Percentiles rank a stretch among this genome's conserved stretches.
Evolutionary conservation across 2,888 invertebrate genomes (phyloP).

Genomic region (Phortica magna): DNA sequence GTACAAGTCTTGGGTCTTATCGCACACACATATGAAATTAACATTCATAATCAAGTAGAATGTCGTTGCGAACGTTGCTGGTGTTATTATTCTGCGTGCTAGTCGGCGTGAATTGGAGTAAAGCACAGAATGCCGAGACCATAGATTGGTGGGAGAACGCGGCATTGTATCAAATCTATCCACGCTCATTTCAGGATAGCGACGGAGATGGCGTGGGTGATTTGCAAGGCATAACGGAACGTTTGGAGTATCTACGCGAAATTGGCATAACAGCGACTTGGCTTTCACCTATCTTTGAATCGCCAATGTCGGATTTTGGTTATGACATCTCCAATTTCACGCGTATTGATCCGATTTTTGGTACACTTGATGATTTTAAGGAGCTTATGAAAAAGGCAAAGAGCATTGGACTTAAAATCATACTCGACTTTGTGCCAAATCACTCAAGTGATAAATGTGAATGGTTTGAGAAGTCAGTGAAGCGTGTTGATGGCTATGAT

Average conservation of each 20-base stretch:
- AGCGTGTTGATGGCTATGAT: constrained; percentile 81
- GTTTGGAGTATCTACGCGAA: constrained; percentile 83
- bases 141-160: constrained; percentile 91
- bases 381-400: constrained; percentile 81
- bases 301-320: constrained; percentile 88
- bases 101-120: constrained; percentile 43
- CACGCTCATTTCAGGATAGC: constrained; percentile 89
- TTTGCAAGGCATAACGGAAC: constrained; percentile 81
- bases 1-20: neutral
- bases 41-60: neutral
- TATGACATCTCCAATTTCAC: constrained; percentile 87
- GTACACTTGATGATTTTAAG: constrained; percentile 85
- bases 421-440: constrained; percentile 80
- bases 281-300: constrained; percentile 87
- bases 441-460: constrained; percentile 86
- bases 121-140: constrained; percentile 9
- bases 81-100: constrained; percentile 37
- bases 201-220: constrained; percentile 87
- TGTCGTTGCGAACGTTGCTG: neutral
- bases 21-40: neutral
- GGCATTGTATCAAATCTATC: constrained; percentile 91
- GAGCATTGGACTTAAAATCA: constrained; percentile 78
- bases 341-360: constrained; percentile 84
- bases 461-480: constrained; percentile 89
- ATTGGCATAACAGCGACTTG: constrained; percentile 84